Evolutionary conservation across 1,140 invertebrate species (phyloP), one percentile per base, ranked within the genome.

Genomic region (Meloidogyne exigua): DNA sequence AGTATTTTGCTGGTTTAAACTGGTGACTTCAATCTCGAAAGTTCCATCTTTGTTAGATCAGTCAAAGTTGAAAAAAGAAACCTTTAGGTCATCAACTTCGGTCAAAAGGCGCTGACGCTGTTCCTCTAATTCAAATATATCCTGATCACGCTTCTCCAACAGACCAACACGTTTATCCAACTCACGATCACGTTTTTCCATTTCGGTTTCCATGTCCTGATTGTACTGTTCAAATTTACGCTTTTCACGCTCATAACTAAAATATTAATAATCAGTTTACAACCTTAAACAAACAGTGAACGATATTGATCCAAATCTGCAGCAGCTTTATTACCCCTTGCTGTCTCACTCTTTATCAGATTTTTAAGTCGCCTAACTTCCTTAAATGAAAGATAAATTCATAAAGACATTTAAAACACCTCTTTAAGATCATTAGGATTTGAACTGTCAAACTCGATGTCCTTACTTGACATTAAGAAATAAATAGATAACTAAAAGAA

Each of bases 141-240:
- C 65, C 32, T n/a, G 65, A 3, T 66, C 65, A 36, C 18, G 65
- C n/a, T 66, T 66, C 18, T 66, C 65, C 18, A 66, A n/a, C 1
- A n/a, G 15, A 36, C 25, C 15, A 1, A n/a, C 65, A 15, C 65
- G 65, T 66, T 66, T 66, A 18, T 66, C 65, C 18, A 66, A n/a
- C 1, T 66, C 65, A 36, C 25, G 65, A 1, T 66, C 65, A 15
- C 65, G 65, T 39, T 66, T 66, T 18, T 66, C 65, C 65, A 66
- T 66, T 18, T 66, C 65, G 0, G 65, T n/a, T 5, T 66, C 65
- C 0, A 18, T 7, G 10, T 66, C 65, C 0, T 18, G 65, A 66
- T n/a, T 66, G 1, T 13, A 13, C 0, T 66, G 10, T 13, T 66
- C 26, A 66, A 15, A 28, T 39, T 66, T 26, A n/a, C 15, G 18